A percentile compares a stretch with the other conserved stretches of the same genome.
Conservation (phyloP, 2,888 invertebrate genomes). For the Papilio gigon region DNA sequence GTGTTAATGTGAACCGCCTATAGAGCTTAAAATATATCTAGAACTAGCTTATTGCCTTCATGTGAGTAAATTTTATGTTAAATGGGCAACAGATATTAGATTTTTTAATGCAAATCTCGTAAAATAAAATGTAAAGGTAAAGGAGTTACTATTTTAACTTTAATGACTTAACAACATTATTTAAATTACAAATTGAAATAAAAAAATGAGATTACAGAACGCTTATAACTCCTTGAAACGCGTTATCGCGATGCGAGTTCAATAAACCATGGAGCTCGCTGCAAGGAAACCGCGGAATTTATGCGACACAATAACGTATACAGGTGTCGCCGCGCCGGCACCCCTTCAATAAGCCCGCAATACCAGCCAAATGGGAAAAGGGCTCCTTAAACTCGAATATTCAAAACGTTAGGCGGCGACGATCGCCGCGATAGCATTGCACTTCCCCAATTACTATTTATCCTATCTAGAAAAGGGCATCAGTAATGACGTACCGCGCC, state of each 20-base stretch:
- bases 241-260: constrained; percentile 72
- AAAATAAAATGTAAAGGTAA: neutral
- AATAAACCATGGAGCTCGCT: constrained; percentile 72
- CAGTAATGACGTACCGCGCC: constrained; percentile 74
- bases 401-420: constrained; percentile 71
- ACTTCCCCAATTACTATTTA: constrained; percentile 78
- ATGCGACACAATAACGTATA: constrained; percentile 80
- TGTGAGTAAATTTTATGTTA: neutral
- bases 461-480: constrained; percentile 75
- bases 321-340: constrained; percentile 75
- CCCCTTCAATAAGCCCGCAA: constrained; percentile 73
- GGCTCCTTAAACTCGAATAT: constrained; percentile 64
- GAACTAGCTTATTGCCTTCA: neutral
- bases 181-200: constrained; percentile 69
- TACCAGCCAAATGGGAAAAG: constrained; percentile 72
- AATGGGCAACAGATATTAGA: no score
- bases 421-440: constrained; percentile 66
- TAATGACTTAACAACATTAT: constrained; percentile 47
- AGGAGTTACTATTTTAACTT: neutral
- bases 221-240: constrained; percentile 64
- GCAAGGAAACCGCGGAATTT: constrained; percentile 74
- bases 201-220: constrained; percentile 67
- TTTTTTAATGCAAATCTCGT: neutral
- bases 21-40: neutral
- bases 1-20: constrained; percentile 63